A percentile compares a stretch with the other conserved stretches of the same genome.
These are phyloP conservation scores for Anas bahamensis DNA, from an alignment of 2,797 vertebrate genomes.

Conservation along the genomic window DNA sequence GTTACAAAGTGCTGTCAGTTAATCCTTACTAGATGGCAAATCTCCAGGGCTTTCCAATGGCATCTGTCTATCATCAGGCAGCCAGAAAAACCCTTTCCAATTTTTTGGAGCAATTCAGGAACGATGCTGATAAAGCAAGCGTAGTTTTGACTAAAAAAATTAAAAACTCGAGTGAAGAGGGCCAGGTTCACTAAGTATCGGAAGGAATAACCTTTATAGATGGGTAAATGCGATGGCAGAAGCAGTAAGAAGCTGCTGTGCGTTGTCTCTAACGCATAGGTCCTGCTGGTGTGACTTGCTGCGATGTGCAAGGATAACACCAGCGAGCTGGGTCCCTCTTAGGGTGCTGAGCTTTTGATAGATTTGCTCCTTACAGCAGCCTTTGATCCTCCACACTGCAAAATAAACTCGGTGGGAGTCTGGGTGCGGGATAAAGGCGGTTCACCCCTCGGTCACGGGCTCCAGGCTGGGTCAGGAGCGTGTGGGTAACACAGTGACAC, in stretches of 20 bases:
- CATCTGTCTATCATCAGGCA: neutral
- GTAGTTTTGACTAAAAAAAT: neutral
- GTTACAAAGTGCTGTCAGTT: neutral
- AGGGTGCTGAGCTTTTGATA: constrained; percentile 48
- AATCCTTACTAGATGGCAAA: neutral
- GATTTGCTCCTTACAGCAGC: constrained; percentile 22
- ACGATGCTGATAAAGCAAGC: neutral
- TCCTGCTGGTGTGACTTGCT: neutral
- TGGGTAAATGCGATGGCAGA: neutral
- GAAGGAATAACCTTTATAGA: neutral
- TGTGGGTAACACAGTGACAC: neutral
- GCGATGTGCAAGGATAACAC: accelerated
- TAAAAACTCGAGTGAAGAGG: neutral
- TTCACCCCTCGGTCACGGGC: neutral
- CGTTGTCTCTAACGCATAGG: accelerated
- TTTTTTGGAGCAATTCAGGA: neutral
- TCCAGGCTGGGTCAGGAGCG: neutral
- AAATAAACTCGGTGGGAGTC: constrained; percentile 52
- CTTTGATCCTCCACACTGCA: constrained; percentile 54
- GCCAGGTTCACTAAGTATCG: accelerated
- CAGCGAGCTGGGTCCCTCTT: neutral
- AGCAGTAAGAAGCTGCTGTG: neutral
- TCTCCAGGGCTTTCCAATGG: neutral
- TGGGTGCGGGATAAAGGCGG: constrained; percentile 21
- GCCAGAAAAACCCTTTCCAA: neutral